Conservation (phyloP, 2,797 vertebrate genomes). For the Balearica regulorum region DNA sequence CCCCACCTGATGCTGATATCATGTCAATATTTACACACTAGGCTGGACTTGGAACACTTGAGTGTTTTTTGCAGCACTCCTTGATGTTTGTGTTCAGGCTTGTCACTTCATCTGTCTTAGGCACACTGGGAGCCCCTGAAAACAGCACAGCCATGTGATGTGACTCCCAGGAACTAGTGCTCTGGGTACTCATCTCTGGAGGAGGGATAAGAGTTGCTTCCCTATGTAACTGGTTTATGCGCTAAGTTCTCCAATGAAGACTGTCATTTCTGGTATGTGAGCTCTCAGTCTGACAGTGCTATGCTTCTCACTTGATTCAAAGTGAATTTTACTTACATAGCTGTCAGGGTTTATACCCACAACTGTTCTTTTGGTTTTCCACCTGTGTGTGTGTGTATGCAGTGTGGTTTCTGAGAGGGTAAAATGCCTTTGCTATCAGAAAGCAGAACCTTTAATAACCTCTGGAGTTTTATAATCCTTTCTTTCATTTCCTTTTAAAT, state of each 20-base stretch:
- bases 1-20: neutral
- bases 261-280: neutral
- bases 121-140: neutral
- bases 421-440: neutral
- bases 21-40: neutral
- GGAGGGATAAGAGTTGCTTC: neutral
- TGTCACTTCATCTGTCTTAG: neutral
- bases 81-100: neutral
- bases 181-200: neutral
- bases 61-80: neutral
- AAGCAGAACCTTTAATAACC: neutral
- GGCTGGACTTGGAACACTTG: neutral
- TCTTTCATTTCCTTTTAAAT: slow-evolving; percentile 9
- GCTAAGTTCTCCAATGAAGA: neutral
- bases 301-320: neutral
- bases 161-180: neutral
- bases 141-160: neutral
- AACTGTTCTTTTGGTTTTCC: neutral
- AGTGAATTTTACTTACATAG: neutral
- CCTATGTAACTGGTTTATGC: neutral
- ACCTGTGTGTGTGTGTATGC: neutral
- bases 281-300: neutral
- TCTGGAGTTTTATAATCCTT: neutral
- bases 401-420: neutral
- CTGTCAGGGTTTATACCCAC: neutral